Evolutionary conservation across 2,888 invertebrate genomes (phyloP).

Genomic region (Notodonta dromedarius): DNA sequence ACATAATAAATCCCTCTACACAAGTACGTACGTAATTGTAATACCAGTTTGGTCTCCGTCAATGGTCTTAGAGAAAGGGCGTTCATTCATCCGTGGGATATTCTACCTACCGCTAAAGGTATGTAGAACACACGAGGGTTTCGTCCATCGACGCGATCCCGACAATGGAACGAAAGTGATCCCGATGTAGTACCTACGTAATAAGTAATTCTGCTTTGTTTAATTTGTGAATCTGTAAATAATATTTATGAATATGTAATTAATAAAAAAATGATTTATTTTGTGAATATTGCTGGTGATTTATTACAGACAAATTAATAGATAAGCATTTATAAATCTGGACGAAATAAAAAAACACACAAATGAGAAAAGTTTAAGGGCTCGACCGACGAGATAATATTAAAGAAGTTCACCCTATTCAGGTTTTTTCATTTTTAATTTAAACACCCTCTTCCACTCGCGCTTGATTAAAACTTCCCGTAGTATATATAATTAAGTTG

Average conservation of each 20-base stretch:
- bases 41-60: constrained; percentile 22
- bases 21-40: constrained; percentile 22
- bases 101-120: constrained; percentile 10
- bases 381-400: constrained; percentile 12
- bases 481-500: constrained; percentile 10
- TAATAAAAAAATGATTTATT: too few species aligned
- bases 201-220: constrained; percentile 4
- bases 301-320: too few species aligned
- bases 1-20: constrained; percentile 32
- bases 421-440: constrained; percentile 14
- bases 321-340: too few species aligned
- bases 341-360: constrained; percentile 2
- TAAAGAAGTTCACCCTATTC: constrained; percentile 15
- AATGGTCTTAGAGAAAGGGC: constrained; percentile 20
- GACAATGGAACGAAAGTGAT: constrained; percentile 18
- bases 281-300: too few species aligned
- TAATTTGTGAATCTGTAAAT: too few species aligned
- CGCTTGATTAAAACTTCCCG: constrained; percentile 11
- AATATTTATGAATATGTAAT: too few species aligned
- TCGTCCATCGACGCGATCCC: constrained; percentile 14
- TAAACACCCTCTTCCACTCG: constrained; percentile 12
- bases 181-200: constrained; percentile 21
- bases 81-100: constrained; percentile 22
- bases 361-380: constrained; percentile 27
- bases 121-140: constrained; percentile 8